These are phyloP conservation scores for Microcebus ravelobensis DNA, from an alignment of 2,113 vertebrate genomes.

Conservation along the genomic window DNA sequence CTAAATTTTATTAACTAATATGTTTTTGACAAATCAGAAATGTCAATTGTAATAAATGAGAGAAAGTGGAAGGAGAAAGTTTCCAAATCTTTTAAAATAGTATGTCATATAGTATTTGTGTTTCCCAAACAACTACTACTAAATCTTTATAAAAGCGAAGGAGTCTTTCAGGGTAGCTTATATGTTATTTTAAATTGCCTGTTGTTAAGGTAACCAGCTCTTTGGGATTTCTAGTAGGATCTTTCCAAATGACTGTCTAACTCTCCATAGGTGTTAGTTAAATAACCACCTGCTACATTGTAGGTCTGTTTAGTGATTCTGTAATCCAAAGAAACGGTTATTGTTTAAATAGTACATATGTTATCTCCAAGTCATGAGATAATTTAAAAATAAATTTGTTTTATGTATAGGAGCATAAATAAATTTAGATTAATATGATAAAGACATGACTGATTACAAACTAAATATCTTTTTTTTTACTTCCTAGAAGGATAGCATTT, in stretches of 20 bases:
- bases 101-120: neutral
- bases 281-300: conserved; percentile 65
- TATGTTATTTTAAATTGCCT: conserved; percentile 57
- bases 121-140: neutral
- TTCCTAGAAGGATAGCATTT: no score
- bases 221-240: conserved; percentile 66
- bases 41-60: neutral
- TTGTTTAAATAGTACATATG: neutral
- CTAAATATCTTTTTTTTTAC: neutral
- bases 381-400: neutral
- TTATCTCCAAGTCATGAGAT: neutral
- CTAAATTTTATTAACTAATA: neutral
- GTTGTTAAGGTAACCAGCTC: conserved; percentile 75
- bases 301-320: conserved; percentile 57
- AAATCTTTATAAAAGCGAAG: conserved; percentile 60
- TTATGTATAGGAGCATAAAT: neutral
- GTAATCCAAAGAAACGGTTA: neutral
- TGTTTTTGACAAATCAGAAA: neutral
- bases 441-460: neutral
- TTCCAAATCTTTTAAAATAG: neutral
- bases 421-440: neutral
- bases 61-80: neutral
- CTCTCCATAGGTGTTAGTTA: conserved; percentile 60
- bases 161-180: conserved; percentile 67
- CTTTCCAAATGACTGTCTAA: conserved; percentile 72